A percentile compares a stretch with the other conserved stretches of the same genome.
These are phyloP conservation scores for Fundulus diaphanus DNA, from an alignment of 2,797 vertebrate species.

Conservation along the genomic window DNA sequence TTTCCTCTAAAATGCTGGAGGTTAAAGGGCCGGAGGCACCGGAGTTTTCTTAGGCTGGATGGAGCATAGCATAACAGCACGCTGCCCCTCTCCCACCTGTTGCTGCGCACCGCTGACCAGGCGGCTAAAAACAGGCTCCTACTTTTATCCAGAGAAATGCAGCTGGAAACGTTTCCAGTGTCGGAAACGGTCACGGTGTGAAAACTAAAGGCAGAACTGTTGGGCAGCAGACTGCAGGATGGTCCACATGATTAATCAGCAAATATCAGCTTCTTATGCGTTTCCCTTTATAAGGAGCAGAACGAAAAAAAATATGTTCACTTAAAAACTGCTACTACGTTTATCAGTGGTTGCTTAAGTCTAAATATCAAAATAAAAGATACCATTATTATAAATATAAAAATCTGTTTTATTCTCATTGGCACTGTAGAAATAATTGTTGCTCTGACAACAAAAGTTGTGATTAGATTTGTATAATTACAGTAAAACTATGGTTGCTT, in stretches of 20 bases:
- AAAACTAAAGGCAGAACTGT: too few species aligned
- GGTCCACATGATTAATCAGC: too few species aligned
- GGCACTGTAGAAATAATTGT: background rate
- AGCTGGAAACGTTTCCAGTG: too few species aligned
- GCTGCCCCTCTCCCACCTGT: background rate
- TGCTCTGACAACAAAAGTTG: too few species aligned
- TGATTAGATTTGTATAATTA: too few species aligned
- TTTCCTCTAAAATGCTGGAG: background rate
- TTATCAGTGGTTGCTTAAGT: background rate
- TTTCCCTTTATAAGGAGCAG: too few species aligned
- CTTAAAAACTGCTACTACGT: too few species aligned
- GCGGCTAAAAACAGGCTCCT: background rate
- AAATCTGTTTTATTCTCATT: background rate
- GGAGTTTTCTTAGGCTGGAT: background rate
- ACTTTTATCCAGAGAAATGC: background rate
- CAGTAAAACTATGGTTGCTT: background rate
- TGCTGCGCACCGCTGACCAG: background rate
- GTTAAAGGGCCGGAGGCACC: background rate
- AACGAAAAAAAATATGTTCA: too few species aligned
- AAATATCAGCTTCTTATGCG: too few species aligned
- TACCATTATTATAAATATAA: background rate
- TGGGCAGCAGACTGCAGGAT: too few species aligned
- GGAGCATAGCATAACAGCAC: background rate
- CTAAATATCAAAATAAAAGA: background rate
- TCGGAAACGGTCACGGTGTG: too few species aligned